Conservation (phyloP, 2,113 vertebrate species). For the Otis tarda region DNA sequence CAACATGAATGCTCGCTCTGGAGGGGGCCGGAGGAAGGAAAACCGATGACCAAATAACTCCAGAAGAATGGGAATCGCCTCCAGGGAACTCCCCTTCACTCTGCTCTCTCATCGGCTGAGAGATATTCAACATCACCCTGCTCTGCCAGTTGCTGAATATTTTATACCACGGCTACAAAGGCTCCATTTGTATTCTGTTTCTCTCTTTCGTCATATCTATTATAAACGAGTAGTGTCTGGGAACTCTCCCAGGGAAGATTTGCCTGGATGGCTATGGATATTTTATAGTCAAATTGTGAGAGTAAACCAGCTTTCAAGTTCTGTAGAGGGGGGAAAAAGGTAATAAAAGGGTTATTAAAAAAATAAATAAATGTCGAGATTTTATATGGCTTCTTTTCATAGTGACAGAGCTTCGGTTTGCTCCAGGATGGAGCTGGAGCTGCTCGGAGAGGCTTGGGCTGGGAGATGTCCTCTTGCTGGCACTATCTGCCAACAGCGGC, state of each 20-base stretch:
- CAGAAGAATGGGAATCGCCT: not conserved
- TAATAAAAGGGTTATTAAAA: slow-evolving; percentile 71
- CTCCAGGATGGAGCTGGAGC: not conserved
- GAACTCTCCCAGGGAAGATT: slow-evolving; percentile 72
- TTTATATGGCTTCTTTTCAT: not conserved
- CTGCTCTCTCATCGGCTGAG: slow-evolving; percentile 20
- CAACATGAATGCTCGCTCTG: not conserved
- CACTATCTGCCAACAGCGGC: not conserved
- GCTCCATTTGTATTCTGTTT: slow-evolving; percentile 70
- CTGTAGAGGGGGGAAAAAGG: slow-evolving; percentile 10
- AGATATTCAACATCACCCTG: slow-evolving; percentile 46
- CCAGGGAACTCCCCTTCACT: slow-evolving; percentile 45
- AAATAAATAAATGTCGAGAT: slow-evolving; percentile 63
- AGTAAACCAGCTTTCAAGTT: slow-evolving; percentile 63
- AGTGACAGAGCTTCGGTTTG: not conserved
- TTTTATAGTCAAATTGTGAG: slow-evolving; percentile 71
- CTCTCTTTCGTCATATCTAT: slow-evolving; percentile 72
- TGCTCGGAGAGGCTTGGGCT: not conserved
- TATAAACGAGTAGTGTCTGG: slow-evolving; percentile 72
- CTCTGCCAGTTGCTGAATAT: slow-evolving; percentile 64
- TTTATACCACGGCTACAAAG: slow-evolving; percentile 57
- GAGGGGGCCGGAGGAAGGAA: not conserved
- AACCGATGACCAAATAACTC: slow-evolving; percentile 42
- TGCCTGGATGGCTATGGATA: slow-evolving; percentile 71
- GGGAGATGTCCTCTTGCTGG: not conserved